Base-by-base conservation (phyloP, 2,888 invertebrate species). In the Bombylius discolor region DNA sequence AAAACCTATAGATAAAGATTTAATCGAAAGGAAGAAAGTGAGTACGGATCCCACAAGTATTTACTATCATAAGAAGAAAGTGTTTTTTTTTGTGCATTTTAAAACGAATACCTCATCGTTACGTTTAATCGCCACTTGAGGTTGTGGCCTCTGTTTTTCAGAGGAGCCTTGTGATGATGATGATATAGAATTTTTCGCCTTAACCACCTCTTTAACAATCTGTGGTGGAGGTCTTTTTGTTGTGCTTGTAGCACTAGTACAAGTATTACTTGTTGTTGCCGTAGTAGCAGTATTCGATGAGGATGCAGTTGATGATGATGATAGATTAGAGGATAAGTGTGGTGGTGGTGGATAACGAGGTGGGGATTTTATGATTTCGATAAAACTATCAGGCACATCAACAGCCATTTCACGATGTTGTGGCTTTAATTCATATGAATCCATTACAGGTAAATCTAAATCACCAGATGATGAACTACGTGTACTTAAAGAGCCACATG, bases 301-400 rank as follows among this genome's bases (percentile, higher is more conserved):
- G 48, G 65, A 67, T 51, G 66, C 67, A 53, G 66, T 67, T 36
- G 71, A 67, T 56, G 70, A 60, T 58, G 70, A 68, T 46, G 68
- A 70, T 47, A 65, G 63, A 8, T 69, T 64, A 34, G 73, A 71
- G 6, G 71, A 69, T n/a, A 73, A 60, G 61, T 71, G 71, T 11
- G 68, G 66, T 63, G 79, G 79, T 64, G 80, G 77, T 50, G 84
- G 83, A 68, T 83, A 83, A 65, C 83, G 82, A 47, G 84, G 83
- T 48, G 84, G 79, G 4, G 80, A 79, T 78, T 91, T 92, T 71
- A 86, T 84, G 62, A 86, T 80, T 68, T 87, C 89, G 62, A 90
- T 83, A 76, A 92, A 93, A 67, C 85, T 83, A 61, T 89, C 90
- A 5, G 93, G 93, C 61, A 91, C 91, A 73, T 93, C 93, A 57